phyloP scores from a whole-genome alignment of 2,888 invertebrate species.

The Acrobasis suavella region DNA sequence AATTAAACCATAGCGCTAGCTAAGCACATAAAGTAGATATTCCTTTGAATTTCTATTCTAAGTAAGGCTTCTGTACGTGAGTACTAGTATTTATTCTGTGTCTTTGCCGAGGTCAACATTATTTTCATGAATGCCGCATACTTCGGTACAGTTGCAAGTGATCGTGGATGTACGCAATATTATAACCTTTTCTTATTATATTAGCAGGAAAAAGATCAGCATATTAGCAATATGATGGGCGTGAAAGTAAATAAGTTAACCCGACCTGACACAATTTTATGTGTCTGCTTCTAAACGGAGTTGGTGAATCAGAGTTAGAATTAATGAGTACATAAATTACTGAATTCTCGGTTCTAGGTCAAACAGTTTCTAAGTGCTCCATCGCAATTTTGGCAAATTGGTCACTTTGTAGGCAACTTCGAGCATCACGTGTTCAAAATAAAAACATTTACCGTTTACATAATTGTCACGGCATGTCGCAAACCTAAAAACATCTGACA shows the following conservation, averaged over 20 bases:
- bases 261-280: not conserved
- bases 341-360: conserved; percentile 17
- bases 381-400: conserved; percentile 19
- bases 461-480: conserved; percentile 1
- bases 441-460: not conserved
- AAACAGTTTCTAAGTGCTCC: conserved; percentile 20
- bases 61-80: no score
- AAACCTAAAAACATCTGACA: not conserved
- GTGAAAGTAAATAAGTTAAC: not conserved
- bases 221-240: no score
- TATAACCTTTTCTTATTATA: no score
- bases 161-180: no score
- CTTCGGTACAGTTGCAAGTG: no score
- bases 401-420: conserved; percentile 17
- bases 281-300: not conserved
- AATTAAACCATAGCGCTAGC: no score
- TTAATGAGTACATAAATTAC: conserved; percentile 6
- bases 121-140: no score
- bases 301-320: conserved; percentile 1
- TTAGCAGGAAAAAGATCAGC: no score
- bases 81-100: no score
- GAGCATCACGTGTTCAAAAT: not conserved
- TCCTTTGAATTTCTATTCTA: no score
- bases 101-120: no score
- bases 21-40: no score